Evolutionary conservation across 1,140 invertebrate species (phyloP), one percentile per base, ranked within the genome.

Genomic region (Calycopis cecrops): DNA sequence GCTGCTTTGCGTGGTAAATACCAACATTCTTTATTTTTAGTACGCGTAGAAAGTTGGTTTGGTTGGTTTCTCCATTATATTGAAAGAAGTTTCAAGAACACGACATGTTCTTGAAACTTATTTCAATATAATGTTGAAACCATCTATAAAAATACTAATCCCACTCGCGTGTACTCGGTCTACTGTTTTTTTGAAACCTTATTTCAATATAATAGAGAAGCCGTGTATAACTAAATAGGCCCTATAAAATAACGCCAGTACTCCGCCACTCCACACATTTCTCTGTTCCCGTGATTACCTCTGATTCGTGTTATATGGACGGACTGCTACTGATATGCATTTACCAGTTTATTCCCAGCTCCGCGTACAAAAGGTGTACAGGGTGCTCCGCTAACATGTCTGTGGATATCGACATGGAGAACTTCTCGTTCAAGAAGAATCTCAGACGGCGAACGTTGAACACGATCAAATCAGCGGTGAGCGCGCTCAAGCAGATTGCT

Each of bases 341-440:
- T 73, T 78, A 78, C 73, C 77, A 85, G 82, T 85, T 65, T 76
- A 76, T 78, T 80, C 70, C 67, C 69, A 65, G 70, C 75, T 67
- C 63, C 63, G 65, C 62, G 64, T 68, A 78, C 76, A 79, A 83
- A 73, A 82, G 75, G 79, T 79, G 57, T 72, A 69, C 63, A 49
- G 54, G 58, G 48, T 50, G 65, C 50, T 56, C 44, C 57, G 58
- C 59, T 35, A 65, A 66, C 56, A 86, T 83, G 79, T 85, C 81
- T 11, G 79, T 83, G 68, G 75, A 77, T 58, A 83, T 86, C 21
- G 83, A 86, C 51, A 80, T 85, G 83, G 75, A 83, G 55, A 80
- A 67, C 58, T 86, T 85, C 56, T 82, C 81, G 6, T 62, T 69
- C 28, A 77, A 77, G 59, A 84, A 82, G 51, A 85, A 86, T 60